Percentiles rank a stretch among this genome's conserved stretches.
Evolutionary conservation across 2,113 vertebrate genomes (phyloP).

Genomic region (Syngnathus floridae): DNA sequence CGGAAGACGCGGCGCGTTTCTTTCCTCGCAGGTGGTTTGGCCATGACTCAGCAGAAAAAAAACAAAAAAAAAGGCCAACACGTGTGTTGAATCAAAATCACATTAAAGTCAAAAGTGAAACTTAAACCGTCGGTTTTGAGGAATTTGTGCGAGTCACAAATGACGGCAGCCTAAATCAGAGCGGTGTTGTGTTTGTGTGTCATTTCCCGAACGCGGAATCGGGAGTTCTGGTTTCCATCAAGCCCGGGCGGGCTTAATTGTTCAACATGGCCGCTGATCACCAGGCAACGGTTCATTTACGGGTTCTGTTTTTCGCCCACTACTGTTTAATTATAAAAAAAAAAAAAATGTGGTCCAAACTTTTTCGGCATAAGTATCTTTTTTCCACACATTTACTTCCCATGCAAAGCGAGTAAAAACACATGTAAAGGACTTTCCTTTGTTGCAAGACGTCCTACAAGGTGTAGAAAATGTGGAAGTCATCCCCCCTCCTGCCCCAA

Average conservation of each 20-base stretch:
- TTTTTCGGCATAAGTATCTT: no score
- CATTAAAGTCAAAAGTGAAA: slow-evolving; percentile 39
- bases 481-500: neutral
- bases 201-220: slow-evolving; percentile 19
- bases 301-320: neutral
- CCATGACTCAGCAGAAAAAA: neutral
- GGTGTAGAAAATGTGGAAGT: neutral
- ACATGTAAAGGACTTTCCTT: neutral
- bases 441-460: neutral
- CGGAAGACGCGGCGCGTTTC: neutral
- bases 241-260: slow-evolving; percentile 1
- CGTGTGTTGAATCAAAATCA: slow-evolving; percentile 50
- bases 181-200: slow-evolving; percentile 29
- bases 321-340: neutral
- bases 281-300: neutral
- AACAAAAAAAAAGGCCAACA: slow-evolving; percentile 16
- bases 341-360: no score
- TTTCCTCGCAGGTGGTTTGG: neutral
- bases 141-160: neutral
- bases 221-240: slow-evolving; percentile 35
- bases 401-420: no score
- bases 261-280: slow-evolving; percentile 29
- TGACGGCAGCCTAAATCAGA: slow-evolving; percentile 22
- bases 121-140: slow-evolving; percentile 10
- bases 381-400: no score